Evolutionary conservation across 2,797 vertebrate species (phyloP).

Genomic region (Anas bahamensis): DNA sequence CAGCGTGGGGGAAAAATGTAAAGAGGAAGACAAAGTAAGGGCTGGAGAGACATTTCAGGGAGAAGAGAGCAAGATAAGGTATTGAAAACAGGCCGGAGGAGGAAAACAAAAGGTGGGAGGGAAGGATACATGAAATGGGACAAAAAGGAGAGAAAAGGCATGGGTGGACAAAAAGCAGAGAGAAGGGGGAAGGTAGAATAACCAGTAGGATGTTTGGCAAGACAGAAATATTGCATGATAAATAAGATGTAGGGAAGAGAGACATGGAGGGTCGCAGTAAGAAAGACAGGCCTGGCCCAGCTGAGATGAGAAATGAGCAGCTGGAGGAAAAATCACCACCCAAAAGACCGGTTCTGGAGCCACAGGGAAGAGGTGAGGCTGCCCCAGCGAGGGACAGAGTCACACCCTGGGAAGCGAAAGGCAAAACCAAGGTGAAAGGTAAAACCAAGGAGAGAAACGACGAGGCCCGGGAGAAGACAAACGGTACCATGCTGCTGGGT

Average conservation of each 20-base stretch:
- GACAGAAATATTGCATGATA: neutral
- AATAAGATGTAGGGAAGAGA: neutral
- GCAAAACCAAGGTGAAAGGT: neutral
- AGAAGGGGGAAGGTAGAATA: neutral
- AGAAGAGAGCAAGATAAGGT: neutral
- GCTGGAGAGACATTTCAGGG: neutral
- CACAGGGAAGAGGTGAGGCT: neutral
- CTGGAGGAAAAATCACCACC: neutral
- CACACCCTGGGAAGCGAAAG: neutral
- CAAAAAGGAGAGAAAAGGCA: neutral
- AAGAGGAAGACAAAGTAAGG: neutral
- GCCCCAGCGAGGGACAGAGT: neutral
- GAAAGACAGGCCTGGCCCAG: neutral
- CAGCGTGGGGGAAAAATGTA: neutral
- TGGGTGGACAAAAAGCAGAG: neutral
- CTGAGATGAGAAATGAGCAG: neutral
- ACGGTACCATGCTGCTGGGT: neutral
- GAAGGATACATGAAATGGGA: neutral
- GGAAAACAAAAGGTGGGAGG: neutral
- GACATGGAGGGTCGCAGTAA: neutral
- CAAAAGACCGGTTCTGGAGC: neutral
- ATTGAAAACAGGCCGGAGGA: neutral
- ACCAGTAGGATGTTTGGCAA: neutral
- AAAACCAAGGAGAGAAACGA: conserved; percentile 26
- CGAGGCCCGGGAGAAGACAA: neutral